These are phyloP conservation scores for Oreochromis grahami DNA, from an alignment of 2,797 vertebrate genomes.

Conservation along the genomic window DNA sequence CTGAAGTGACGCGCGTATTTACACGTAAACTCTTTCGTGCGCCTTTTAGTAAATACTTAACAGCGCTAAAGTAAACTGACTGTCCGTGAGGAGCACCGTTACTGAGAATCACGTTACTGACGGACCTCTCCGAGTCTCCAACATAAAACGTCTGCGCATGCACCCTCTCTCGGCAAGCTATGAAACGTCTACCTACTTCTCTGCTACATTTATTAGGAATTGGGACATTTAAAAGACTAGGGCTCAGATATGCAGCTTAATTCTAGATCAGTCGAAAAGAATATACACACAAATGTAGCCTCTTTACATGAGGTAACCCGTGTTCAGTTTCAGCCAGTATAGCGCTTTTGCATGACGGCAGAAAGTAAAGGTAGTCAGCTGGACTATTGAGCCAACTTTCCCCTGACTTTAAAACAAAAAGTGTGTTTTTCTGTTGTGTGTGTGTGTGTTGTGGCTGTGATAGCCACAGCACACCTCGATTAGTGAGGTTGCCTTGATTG, in stretches of 20 bases:
- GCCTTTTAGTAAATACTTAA: neutral
- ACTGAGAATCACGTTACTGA: neutral
- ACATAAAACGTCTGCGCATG: neutral
- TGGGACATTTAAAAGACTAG: neutral
- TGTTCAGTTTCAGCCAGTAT: neutral
- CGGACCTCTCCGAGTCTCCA: neutral
- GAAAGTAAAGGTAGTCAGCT: neutral
- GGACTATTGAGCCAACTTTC: fast-evolving
- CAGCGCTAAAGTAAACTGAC: neutral
- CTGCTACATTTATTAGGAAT: neutral
- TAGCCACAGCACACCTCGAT: neutral
- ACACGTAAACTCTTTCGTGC: neutral
- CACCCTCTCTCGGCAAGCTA: neutral
- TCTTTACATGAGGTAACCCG: neutral
- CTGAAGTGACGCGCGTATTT: neutral
- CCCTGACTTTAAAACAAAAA: too few species aligned
- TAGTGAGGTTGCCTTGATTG: neutral
- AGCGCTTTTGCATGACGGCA: neutral
- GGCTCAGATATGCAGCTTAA: neutral
- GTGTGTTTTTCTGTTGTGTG: neutral
- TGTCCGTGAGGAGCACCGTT: neutral
- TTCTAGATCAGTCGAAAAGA: neutral
- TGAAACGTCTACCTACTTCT: neutral
- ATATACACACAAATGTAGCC: neutral
- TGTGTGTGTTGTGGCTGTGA: fast-evolving